Evolutionary conservation across 2,113 vertebrate genomes (phyloP).

Genomic region (Esox niger): DNA sequence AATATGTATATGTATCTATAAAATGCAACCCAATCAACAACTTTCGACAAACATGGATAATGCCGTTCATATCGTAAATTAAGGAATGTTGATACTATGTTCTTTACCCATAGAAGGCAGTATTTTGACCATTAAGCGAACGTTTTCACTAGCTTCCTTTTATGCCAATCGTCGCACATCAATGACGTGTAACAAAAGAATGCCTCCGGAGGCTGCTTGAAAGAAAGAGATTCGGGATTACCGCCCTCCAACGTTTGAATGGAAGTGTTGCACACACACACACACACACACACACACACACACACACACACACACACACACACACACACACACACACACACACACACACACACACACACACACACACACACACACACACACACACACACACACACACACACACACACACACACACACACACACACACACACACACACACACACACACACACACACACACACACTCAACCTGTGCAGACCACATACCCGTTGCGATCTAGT

Average conservation of each 20-base stretch:
- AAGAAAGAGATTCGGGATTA: too few species aligned
- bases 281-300: not conserved
- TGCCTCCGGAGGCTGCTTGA: too few species aligned
- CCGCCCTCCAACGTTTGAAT: too few species aligned
- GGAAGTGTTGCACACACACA: not conserved
- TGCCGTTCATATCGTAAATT: not conserved
- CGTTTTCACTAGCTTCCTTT: not conserved
- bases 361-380: not conserved
- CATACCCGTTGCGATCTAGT: too few species aligned
- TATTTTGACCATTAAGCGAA: not conserved
- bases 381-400: not conserved
- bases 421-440: not conserved
- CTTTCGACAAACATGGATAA: not conserved
- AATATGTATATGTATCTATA: not conserved
- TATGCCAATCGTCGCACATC: not conserved
- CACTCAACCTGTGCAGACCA: too few species aligned
- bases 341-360: not conserved
- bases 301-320: not conserved
- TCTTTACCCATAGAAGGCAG: conserved; percentile 34
- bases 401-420: not conserved
- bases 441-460: not conserved
- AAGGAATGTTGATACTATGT: not conserved
- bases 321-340: not conserved
- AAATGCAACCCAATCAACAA: not conserved
- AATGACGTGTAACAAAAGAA: not conserved